Evolutionary conservation across 2,113 vertebrate genomes (phyloP).

Genomic region (Callopanchax toddi): DNA sequence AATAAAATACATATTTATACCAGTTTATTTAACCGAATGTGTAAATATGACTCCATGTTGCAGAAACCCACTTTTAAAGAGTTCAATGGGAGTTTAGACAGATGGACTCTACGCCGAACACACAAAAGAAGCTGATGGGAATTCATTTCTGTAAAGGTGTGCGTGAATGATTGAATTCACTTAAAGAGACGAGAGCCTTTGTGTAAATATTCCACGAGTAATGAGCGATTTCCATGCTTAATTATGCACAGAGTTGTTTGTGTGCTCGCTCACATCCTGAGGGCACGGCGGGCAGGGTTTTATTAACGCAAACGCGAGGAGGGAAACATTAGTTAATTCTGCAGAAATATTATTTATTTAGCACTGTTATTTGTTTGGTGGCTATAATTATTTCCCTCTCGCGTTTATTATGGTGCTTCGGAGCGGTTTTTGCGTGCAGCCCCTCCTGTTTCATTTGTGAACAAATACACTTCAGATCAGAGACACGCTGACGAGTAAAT

Average conservation of each 20-base stretch:
- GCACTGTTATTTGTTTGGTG: slow-evolving; percentile 18
- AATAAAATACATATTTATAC: too few relatives aligned
- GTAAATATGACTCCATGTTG: too few relatives aligned
- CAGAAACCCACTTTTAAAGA: neutral
- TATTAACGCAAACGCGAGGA: slow-evolving; percentile 18
- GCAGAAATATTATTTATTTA: slow-evolving; percentile 42
- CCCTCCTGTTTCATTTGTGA: slow-evolving; percentile 4
- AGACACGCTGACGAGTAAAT: slow-evolving; percentile 42
- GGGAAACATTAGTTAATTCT: slow-evolving; percentile 40
- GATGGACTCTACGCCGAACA: neutral
- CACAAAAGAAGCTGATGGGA: slow-evolving; percentile 10
- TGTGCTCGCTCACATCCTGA: slow-evolving; percentile 20
- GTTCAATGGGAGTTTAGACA: neutral
- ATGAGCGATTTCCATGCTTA: slow-evolving; percentile 41
- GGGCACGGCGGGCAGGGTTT: slow-evolving; percentile 8
- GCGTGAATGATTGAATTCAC: slow-evolving; percentile 23
- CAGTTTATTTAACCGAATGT: too few relatives aligned
- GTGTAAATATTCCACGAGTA: slow-evolving; percentile 35
- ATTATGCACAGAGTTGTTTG: slow-evolving; percentile 47
- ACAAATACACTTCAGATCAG: slow-evolving; percentile 13
- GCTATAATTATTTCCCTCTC: slow-evolving; percentile 20
- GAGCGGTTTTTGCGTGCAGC: slow-evolving; percentile 3
- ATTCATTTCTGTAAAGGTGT: slow-evolving; percentile 3
- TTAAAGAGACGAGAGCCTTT: slow-evolving; percentile 2
- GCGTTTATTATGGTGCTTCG: slow-evolving; percentile 42